These are phyloP conservation scores for Myotis vivesi DNA, from an alignment of 2,797 vertebrate species.

Conservation along the genomic window DNA sequence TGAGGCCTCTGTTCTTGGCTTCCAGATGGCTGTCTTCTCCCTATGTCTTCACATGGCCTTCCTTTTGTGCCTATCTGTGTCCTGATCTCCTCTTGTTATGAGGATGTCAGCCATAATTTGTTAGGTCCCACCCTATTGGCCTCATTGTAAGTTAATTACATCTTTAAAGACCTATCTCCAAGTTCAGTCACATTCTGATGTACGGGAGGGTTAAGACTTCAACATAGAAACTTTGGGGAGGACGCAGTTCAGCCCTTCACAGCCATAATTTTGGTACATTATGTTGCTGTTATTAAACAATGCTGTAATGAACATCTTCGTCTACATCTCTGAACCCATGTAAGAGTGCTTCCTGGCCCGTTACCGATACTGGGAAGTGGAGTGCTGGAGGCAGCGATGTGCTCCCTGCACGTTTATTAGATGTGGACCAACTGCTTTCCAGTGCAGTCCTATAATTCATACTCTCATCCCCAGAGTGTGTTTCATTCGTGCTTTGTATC, in stretches of 20 bases:
- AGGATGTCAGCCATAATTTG: neutral
- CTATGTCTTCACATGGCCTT: accelerated
- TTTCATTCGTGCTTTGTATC: neutral
- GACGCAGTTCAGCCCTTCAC: neutral
- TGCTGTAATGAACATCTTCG: neutral
- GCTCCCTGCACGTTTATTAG: neutral
- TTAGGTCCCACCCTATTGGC: neutral
- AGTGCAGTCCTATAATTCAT: neutral
- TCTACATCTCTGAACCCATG: neutral
- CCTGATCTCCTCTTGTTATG: neutral
- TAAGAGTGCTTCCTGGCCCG: neutral
- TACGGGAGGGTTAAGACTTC: neutral
- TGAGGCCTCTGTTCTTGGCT: neutral
- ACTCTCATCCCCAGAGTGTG: neutral
- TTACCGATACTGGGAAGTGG: accelerated
- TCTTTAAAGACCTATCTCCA: neutral
- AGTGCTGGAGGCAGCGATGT: neutral
- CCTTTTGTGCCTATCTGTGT: neutral
- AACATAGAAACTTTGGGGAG: neutral
- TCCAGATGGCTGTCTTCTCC: neutral
- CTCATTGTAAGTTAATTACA: neutral
- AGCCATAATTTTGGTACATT: neutral
- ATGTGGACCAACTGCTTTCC: neutral
- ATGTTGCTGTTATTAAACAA: neutral
- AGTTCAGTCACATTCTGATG: neutral